phyloP scores from a whole-genome alignment of 1,140 invertebrate species.

The Paracyclopina nana region DNA sequence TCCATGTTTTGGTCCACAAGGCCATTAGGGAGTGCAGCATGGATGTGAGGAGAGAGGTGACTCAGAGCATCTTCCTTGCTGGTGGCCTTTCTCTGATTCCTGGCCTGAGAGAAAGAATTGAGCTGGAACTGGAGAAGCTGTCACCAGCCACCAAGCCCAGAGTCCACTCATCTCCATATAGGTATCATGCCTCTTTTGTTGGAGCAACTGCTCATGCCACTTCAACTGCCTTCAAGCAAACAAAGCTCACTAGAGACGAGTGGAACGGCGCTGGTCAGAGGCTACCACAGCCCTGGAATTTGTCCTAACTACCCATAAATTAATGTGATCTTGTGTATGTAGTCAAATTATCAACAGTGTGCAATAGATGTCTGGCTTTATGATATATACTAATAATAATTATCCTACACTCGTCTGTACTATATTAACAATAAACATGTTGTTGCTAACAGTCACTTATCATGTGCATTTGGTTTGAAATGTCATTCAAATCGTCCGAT shows the following conservation, averaged over 20 bases:
- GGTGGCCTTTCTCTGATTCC: constrained; percentile 39
- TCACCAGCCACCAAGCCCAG: constrained; percentile 30
- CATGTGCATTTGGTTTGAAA: no score
- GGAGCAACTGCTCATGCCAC: constrained; percentile 35
- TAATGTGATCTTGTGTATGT: no score
- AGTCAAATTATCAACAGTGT: no score
- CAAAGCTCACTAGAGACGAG: constrained; percentile 28
- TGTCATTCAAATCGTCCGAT: no score
- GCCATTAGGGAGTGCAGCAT: constrained; percentile 36
- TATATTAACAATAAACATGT: no score
- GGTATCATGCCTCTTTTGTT: constrained; percentile 39
- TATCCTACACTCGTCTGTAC: no score
- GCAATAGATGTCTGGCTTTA: no score
- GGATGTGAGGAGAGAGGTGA: constrained; percentile 34
- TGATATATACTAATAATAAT: no score
- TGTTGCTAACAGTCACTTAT: no score
- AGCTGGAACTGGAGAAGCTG: constrained; percentile 35
- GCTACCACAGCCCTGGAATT: no score
- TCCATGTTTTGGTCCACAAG: constrained; percentile 37
- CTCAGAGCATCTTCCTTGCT: constrained; percentile 28
- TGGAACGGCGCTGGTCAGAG: constrained; percentile 20
- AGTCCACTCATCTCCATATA: constrained; percentile 37
- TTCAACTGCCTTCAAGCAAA: constrained; percentile 32
- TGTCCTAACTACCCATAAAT: no score
- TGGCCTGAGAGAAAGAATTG: constrained; percentile 37